Base-by-base conservation (phyloP, 1,140 invertebrate species). In the Drosophila arawakana region DNA sequence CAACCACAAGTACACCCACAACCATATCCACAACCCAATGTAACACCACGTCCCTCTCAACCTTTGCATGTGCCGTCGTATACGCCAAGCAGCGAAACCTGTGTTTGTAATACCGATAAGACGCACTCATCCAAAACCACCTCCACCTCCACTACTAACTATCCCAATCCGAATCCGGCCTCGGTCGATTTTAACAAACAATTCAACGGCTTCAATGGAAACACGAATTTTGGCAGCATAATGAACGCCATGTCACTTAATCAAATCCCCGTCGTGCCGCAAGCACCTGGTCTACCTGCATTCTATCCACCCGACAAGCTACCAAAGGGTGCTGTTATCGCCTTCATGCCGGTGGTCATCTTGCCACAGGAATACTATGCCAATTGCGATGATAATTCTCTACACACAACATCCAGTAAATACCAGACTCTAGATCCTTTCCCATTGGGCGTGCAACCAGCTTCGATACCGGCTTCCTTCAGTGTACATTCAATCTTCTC, bases 311-410 rank as follows among this genome's bases (percentile, higher is more conserved):
- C 91, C 39, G 91, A 92, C 37, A 92, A 93, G 80, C 73, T 92
- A 3, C 93, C 93, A 0, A 93, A 93, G 35, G 92, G 92, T 49
- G 93, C 93, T n/a, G 75, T 93, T 11, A 91, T 95, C 43, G 94
- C 94, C 37, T 94, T 94, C 63, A 94, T 95, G 73, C 94, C 94
- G 4, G 94, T 95, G 21, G 93, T 95, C 11, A 94, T 94, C 63
- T 93, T 94, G 80, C 94, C 94, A 11, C 93, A 94, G 61, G 85
- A 80, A 52, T 91, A 82, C 47, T 90, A 92, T 63, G 54, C 73
- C 15, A 90, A 76, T 58, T 91, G 90, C 65, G 73, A 88, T 7
- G 83, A 88, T 39, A 88, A 86, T 35, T 73, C 79, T 46, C 67
- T 81, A 35, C 67, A 86, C 55, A 66, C 70, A 41, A 69, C 74